Evolutionary conservation across 2,888 invertebrate genomes (phyloP), one percentile per base, ranked within the genome.

Genomic region (Anticlea derivata): DNA sequence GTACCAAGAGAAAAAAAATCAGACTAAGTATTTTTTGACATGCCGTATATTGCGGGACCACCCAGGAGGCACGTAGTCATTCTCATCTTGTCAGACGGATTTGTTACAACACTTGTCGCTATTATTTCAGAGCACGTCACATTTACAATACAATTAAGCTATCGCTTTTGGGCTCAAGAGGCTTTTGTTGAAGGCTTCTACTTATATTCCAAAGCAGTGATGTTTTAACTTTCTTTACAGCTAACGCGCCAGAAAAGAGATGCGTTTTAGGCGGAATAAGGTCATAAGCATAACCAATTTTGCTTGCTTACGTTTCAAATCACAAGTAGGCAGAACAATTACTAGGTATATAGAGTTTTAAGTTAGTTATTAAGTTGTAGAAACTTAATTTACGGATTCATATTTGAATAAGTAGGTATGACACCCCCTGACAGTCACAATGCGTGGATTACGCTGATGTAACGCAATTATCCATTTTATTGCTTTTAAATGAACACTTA

Each of bases 41-140:
- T 69, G 68, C 71, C 60, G 72, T 73, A 68, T 73, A 78, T 77
- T 65, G 86, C 65, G 54, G 52, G 89, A 81, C 89, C 89, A 87
- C 89, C 87, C 85, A 75, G 80, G 73, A 61, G 44, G 85, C 44
- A 66, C 26, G 37, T 20, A 38, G 13, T 31, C 73, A 79, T 85
- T 83, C 79, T 83, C 73, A 73, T 66, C 68, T 71, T 74, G 74
- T 73, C 78, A 74, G 64, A 54, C 58, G 50, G 50, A 60, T 60
- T 60, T 46, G 58, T 60, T 64, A 63, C 64, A 70, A 72, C 71
- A 75, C 71, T 74, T 68, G 62, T 70, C 63, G 65, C 71, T 67
- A 66, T 72, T 71, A 72, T 68, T 70, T 67, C 64, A 62, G 52
- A 52, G 60, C 61, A 63, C 63, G 69, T 64, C 67, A 67, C 61